A percentile compares a stretch with the other conserved stretches of the same genome.
Evolutionary conservation across 1,140 invertebrate genomes (phyloP).

Genomic region (Leguminivora glycinivorella): DNA sequence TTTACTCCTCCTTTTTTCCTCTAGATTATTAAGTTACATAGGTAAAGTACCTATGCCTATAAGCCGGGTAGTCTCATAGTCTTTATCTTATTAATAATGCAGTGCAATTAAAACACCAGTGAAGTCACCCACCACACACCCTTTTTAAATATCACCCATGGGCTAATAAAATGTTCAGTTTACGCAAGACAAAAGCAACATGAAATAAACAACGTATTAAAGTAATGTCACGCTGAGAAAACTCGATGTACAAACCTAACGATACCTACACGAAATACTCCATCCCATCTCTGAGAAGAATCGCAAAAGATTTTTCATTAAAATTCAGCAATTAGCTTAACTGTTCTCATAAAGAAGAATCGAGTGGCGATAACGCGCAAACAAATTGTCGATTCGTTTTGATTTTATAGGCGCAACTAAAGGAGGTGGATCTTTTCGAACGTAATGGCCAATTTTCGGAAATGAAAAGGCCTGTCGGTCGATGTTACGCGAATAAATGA

Average conservation of each 20-base stretch:
- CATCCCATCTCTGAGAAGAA: neutral
- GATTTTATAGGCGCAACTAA: neutral
- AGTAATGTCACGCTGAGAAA: neutral
- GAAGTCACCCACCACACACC: no score
- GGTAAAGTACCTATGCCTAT: neutral
- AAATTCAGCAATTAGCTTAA: conserved; percentile 6
- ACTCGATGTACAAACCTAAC: neutral
- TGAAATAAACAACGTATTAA: neutral
- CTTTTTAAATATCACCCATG: neutral
- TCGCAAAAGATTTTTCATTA: neutral
- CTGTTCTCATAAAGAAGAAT: neutral
- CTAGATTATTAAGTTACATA: neutral
- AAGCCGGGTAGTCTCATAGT: no score
- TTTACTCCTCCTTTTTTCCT: no score
- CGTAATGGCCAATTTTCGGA: conserved; percentile 1
- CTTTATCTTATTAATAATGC: no score
- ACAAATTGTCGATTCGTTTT: neutral
- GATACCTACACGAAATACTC: neutral
- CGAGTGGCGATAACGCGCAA: neutral
- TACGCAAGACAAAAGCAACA: neutral
- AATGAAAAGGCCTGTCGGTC: neutral
- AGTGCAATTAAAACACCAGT: neutral
- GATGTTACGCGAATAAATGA: no score
- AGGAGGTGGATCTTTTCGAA: neutral
- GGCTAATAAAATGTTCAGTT: no score